Evolutionary conservation across 1,140 invertebrate genomes (phyloP).

Genomic region (Diabrotica virgifera): DNA sequence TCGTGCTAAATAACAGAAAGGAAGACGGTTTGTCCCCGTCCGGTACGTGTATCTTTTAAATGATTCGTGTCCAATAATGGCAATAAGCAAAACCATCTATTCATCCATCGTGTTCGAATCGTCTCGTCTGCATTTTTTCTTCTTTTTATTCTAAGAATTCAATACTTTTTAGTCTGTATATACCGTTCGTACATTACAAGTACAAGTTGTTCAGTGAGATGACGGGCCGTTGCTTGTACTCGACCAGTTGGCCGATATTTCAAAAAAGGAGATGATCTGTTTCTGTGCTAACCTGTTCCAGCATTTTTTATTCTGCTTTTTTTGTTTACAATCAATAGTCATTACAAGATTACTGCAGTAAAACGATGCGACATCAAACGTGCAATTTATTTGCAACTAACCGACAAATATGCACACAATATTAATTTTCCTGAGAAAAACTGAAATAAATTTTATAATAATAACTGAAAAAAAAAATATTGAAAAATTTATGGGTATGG

Average conservation of each 20-base stretch:
- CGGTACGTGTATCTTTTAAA: conserved; percentile 9
- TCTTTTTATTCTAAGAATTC: not conserved
- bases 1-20: conserved; percentile 4
- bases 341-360: too few relatives aligned
- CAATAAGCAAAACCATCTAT: not conserved
- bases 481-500: too few relatives aligned
- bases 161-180: not conserved
- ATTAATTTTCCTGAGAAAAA: too few relatives aligned
- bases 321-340: too few relatives aligned
- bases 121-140: not conserved
- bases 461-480: too few relatives aligned
- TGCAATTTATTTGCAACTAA: too few relatives aligned
- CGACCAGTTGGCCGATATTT: not conserved
- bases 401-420: too few relatives aligned
- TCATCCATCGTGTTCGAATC: not conserved
- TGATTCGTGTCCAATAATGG: conserved; percentile 5
- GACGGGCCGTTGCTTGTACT: not conserved
- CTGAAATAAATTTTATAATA: too few relatives aligned
- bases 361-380: too few relatives aligned
- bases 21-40: conserved; percentile 11
- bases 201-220: not conserved
- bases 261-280: not conserved
- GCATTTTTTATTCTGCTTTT: too few relatives aligned
- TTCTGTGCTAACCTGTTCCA: not conserved
- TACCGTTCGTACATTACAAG: not conserved